Percentiles rank a stretch among this genome's conserved stretches.
phyloP scores from a whole-genome alignment of 1,140 invertebrate species.

The Saxidomus purpurata region DNA sequence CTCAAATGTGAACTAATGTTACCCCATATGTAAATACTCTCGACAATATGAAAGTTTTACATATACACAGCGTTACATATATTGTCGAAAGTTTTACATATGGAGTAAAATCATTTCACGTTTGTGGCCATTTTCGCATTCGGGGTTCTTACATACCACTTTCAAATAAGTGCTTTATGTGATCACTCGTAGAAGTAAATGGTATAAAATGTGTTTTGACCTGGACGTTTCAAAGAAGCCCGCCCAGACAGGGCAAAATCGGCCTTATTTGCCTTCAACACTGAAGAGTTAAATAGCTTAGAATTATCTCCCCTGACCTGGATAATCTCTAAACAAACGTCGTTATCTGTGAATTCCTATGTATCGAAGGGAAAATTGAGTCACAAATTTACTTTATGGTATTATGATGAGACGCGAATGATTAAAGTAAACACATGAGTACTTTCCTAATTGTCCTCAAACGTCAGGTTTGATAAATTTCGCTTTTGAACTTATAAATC shows the following conservation, averaged over 20 bases:
- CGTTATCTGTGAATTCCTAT: slow-evolving; percentile 58
- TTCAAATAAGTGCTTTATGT: too few species aligned
- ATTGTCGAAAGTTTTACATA: too few species aligned
- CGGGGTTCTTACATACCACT: too few species aligned
- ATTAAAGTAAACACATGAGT: slow-evolving; percentile 49
- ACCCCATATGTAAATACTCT: too few species aligned
- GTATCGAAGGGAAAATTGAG: slow-evolving; percentile 59
- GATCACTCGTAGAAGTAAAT: too few species aligned
- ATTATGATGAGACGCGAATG: slow-evolving; percentile 57
- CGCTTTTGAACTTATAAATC: slow-evolving; percentile 58
- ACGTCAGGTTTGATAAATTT: slow-evolving; percentile 49
- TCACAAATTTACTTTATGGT: slow-evolving; percentile 61
- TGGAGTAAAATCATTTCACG: too few species aligned
- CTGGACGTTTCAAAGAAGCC: background rate
- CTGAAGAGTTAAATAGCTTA: slow-evolving; percentile 35
- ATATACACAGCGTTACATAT: too few species aligned
- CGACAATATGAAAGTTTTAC: too few species aligned
- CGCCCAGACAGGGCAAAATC: background rate
- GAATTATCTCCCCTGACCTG: slow-evolving; percentile 66
- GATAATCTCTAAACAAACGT: slow-evolving; percentile 52
- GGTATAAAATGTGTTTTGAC: too few species aligned
- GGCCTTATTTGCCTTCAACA: background rate
- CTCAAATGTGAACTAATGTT: too few species aligned
- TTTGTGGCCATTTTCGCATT: too few species aligned
- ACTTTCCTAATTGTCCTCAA: slow-evolving; percentile 58